phyloP scores from a whole-genome alignment of 37 sponge, comb jelly and placozoan genomes.

The Beroe ovata region DNA sequence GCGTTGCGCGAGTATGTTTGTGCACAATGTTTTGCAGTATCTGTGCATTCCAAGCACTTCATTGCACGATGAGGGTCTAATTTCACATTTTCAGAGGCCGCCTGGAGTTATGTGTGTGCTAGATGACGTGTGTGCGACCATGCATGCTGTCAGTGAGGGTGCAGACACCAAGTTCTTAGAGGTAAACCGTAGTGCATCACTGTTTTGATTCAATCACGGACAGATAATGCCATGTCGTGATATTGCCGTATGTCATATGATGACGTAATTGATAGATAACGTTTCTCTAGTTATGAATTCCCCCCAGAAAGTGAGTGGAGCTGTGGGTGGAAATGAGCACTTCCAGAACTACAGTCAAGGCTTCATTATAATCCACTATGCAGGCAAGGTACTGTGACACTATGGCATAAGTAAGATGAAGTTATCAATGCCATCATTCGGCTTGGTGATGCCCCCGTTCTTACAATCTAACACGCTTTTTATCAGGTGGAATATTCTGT shows the following conservation, averaged over 20 bases:
- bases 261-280: too few relatives aligned
- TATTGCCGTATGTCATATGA: too few relatives aligned
- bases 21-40: too few relatives aligned
- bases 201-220: too few relatives aligned
- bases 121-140: constrained; percentile 94
- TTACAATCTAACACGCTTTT: too few relatives aligned
- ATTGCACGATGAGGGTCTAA: not conserved
- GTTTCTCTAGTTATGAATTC: too few relatives aligned
- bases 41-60: too few relatives aligned
- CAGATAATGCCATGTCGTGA: too few relatives aligned
- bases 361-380: constrained; percentile 91
- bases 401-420: too few relatives aligned
- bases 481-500: constrained; percentile 92
- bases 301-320: constrained; percentile 34
- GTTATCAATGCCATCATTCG: too few relatives aligned
- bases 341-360: constrained; percentile 89
- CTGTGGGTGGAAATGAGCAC: constrained; percentile 73
- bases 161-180: constrained; percentile 91
- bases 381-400: constrained; percentile 79
- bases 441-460: too few relatives aligned
- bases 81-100: constrained; percentile 74
- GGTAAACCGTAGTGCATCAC: too few relatives aligned
- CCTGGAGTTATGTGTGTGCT: constrained; percentile 92
- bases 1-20: not conserved
- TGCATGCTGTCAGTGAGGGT: constrained; percentile 95